phyloP scores from a whole-genome alignment of 2,888 invertebrate genomes.

The Heteromurus nitidus region DNA sequence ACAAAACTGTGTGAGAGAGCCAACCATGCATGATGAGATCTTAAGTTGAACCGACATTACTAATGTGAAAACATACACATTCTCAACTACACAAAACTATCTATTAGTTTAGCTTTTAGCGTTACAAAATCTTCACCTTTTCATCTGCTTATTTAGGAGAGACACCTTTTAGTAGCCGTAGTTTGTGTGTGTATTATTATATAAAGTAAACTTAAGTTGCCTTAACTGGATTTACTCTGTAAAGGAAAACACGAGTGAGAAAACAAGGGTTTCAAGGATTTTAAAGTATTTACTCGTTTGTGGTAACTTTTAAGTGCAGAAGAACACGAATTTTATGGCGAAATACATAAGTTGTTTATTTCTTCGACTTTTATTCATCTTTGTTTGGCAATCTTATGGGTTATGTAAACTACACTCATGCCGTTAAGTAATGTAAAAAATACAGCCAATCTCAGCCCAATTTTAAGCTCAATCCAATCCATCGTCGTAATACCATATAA shows the following conservation, averaged over 20 bases:
- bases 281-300: conserved; percentile 48
- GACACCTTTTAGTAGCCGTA: neutral
- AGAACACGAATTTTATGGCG: conserved; percentile 43
- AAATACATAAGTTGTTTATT: conserved; percentile 11
- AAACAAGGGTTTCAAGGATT: conserved; percentile 15
- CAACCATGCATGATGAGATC: conserved; percentile 64
- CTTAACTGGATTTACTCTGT: conserved; percentile 53
- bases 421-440: no score
- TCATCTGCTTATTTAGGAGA: neutral
- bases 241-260: conserved; percentile 55
- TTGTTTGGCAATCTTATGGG: no score
- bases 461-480: no score
- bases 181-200: neutral
- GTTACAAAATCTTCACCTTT: conserved; percentile 39
- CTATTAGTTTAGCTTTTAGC: conserved; percentile 46
- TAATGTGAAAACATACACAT: conserved; percentile 51
- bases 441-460: no score
- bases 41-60: conserved; percentile 63
- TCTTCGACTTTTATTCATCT: no score
- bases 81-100: neutral
- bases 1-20: conserved; percentile 28
- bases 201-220: conserved; percentile 27
- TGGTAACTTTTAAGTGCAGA: conserved; percentile 66
- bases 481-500: no score
- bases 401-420: no score